Percentiles rank a stretch among this genome's conserved stretches.
Evolutionary conservation across 1,140 invertebrate genomes (phyloP).

Genomic region (Dendrolimus kikuchii): DNA sequence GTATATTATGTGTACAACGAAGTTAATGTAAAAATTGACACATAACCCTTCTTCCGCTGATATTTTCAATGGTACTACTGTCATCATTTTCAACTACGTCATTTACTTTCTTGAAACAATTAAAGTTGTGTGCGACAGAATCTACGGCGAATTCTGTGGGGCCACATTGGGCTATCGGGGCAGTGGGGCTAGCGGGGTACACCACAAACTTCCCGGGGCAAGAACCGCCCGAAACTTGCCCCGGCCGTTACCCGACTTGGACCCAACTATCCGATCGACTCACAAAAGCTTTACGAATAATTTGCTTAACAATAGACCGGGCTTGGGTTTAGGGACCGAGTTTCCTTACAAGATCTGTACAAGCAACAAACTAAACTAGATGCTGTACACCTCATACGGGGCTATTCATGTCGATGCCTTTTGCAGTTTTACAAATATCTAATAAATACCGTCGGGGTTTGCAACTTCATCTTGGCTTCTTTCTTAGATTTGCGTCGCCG

Average conservation of each 20-base stretch:
- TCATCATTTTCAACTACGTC: neutral
- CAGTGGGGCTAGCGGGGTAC: too few species aligned
- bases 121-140: slow-evolving; percentile 6
- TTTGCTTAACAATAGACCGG: slow-evolving; percentile 6
- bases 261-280: slow-evolving; percentile 17
- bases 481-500: too few species aligned
- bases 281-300: slow-evolving; percentile 10
- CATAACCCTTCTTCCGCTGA: too few species aligned
- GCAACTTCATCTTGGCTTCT: too few species aligned
- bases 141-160: neutral
- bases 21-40: neutral
- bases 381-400: too few species aligned
- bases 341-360: too few species aligned
- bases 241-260: slow-evolving; percentile 7
- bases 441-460: too few species aligned
- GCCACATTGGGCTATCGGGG: neutral
- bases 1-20: too few species aligned
- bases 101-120: slow-evolving; percentile 1
- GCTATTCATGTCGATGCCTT: too few species aligned
- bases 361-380: too few species aligned
- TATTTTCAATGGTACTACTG: neutral
- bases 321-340: slow-evolving; percentile 3
- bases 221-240: slow-evolving; percentile 12
- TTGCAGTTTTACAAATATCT: too few species aligned
- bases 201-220: slow-evolving; percentile 4